Evolutionary conservation across 2,888 invertebrate species (phyloP).

Genomic region (Sinodicranocentrus sp.): DNA sequence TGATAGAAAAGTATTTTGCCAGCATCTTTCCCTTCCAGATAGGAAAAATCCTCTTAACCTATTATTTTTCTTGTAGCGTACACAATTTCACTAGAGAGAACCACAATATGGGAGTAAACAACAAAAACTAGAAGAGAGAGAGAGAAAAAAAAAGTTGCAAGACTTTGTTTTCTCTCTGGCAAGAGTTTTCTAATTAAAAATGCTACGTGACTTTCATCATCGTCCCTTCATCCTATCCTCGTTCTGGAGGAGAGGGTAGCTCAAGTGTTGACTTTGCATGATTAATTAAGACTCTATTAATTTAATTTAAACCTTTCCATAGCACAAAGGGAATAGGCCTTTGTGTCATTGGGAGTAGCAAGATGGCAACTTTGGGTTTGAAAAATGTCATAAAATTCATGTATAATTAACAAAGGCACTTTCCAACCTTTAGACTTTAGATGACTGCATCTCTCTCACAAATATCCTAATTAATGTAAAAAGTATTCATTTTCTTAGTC

Average conservation of each 20-base stretch:
- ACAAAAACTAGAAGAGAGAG: too few relatives aligned
- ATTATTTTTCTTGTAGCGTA: neutral
- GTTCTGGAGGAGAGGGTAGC: too few relatives aligned
- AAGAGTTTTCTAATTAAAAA: conserved; percentile 43
- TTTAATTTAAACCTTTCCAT: conserved; percentile 40
- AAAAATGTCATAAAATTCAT: neutral
- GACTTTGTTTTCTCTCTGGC: conserved; percentile 13
- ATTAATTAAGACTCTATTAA: conserved; percentile 57
- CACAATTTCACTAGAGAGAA: neutral
- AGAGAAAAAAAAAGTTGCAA: neutral
- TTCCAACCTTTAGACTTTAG: neutral
- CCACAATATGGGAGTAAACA: conserved; percentile 34
- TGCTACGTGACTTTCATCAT: conserved; percentile 35
- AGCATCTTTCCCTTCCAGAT: neutral
- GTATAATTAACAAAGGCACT: neutral
- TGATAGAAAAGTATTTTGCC: neutral
- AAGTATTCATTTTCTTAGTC: neutral
- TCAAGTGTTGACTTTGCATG: conserved; percentile 27
- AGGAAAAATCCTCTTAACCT: neutral
- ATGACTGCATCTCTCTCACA: neutral
- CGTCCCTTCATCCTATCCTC: too few relatives aligned
- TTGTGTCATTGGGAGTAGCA: neutral
- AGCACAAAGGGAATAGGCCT: neutral
- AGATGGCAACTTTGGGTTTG: neutral
- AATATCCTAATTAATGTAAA: neutral